Evolutionary conservation across 2,113 vertebrate genomes (phyloP), one percentile per base, ranked within the genome.

Genomic region (Passer domesticus): DNA sequence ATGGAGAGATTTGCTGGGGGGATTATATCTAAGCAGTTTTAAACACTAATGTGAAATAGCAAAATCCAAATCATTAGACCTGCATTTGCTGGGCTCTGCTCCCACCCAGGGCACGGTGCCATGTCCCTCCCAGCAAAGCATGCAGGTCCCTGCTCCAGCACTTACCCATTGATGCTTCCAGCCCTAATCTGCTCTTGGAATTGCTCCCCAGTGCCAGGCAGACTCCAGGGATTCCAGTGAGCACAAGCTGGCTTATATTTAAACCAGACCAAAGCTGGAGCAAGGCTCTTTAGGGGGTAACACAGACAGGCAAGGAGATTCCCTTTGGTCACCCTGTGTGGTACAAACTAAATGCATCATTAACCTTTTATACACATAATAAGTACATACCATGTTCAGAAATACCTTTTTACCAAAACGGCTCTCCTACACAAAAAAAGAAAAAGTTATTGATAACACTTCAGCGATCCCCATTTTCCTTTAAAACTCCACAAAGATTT

Each of bases 41-140:
- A 93, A 97, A 96, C 90, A 90, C 76, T 68, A 80, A 96, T 94
- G 93, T 80, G 93, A 90, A 97, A 72, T 30, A 93, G 68, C 93
- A 93, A 96, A 96, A 93, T 97, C 95, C 95, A 86, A 95, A 93
- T 93, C 96, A 97, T 96, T 96, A 96, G 94, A 96, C 94, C 73
- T 72, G 93, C 83, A 88, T 96, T 97, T 90, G 76, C 93, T 64
- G 15, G 80, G 81, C 78, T 88, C 11, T 2, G 76, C 93, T 96
- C 85, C 89, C 31, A 0, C n/a, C 85, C 72, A 92, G 88, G 93
- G 94, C 96, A 89, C 30, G 2, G 49, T 78, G 92, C 93, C 93
- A 81, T 1, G 44, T 18, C 78, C 83, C 96, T 83, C 59, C n/a
- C 27, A 59, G 92, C 50, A 85, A 49, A 59, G 93, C 92, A 77